Evolutionary conservation across 2,797 vertebrate genomes (phyloP).

Genomic region (Ptychadena robeensis): DNA sequence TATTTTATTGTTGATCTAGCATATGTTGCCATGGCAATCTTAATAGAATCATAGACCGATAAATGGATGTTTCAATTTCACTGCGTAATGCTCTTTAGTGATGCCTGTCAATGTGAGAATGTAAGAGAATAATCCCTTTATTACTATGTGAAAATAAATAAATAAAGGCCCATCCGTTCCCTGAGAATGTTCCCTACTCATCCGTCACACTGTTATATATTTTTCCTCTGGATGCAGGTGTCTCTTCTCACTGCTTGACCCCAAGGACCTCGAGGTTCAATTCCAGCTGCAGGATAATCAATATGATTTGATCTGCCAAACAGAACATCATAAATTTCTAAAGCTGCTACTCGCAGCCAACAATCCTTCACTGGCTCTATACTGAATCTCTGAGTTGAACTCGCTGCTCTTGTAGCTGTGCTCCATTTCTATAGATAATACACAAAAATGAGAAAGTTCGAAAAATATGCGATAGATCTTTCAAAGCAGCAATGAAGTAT

Average conservation of each 20-base stretch:
- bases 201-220: constrained; percentile 30
- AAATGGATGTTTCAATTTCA: too few relatives aligned
- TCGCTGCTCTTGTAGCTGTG: constrained; percentile 2
- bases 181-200: constrained; percentile 26
- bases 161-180: constrained; percentile 22
- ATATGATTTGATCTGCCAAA: constrained; percentile 56
- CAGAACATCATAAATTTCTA: constrained; percentile 52
- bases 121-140: background rate
- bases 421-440: constrained; percentile 37
- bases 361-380: background rate
- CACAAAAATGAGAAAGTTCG: constrained; percentile 3
- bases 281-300: constrained; percentile 57
- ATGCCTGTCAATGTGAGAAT: too few relatives aligned
- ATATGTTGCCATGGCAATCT: too few relatives aligned
- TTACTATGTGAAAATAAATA: background rate
- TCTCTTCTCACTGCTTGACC: constrained; percentile 33
- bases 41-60: too few relatives aligned
- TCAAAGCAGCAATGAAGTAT: constrained; percentile 9
- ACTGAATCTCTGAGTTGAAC: constrained; percentile 34
- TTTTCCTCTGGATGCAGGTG: constrained; percentile 23
- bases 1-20: too few relatives aligned
- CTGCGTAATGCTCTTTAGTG: too few relatives aligned
- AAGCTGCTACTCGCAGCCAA: constrained; percentile 16
- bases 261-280: constrained; percentile 51
- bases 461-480: constrained; percentile 40